Evolutionary conservation across 2,888 invertebrate genomes (phyloP), one percentile per base, ranked within the genome.

Genomic region (Andrena minutula): DNA sequence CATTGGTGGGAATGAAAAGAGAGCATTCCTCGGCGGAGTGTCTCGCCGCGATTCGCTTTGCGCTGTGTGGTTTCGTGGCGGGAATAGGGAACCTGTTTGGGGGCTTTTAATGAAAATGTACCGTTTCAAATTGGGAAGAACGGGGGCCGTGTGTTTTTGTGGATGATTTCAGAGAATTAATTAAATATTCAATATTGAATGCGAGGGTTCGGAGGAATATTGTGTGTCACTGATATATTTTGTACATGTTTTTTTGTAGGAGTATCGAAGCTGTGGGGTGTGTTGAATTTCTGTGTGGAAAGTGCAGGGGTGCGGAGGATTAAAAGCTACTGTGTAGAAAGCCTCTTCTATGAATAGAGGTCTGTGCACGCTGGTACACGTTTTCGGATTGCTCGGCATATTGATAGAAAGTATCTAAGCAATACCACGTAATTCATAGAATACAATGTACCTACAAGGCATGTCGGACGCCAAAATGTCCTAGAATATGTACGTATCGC

Each of bases 401-500:
- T 64, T 32, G 71, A 72, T 72, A 49, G 65, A 71, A 28, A 56
- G 47, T 41, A 68, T 87, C 64, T 75, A 86, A 85, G 87, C 87
- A 82, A 65, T 73, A 75, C 79, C 79, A 79, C 66, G 66, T 82
- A 87, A 79, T 79, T 80, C 76, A 86, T 71, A 83, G 78, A 83
- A 83, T 83, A 76, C 73, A 88, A 82, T 87, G 88, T 88, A 88
- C 89, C 86, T 89, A 89, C 86, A 82, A 81, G 83, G 79, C 81
- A 82, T 82, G 82, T 77, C 83, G 76, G 82, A 86, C 79, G 74
- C 76, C 86, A 82, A 84, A 75, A 85, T 94, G 92, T 92, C 91
- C 96, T 97, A 97, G 95, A 95, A 97, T 96, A 97, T 97, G 96
- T 97, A 97, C 94, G 97, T 97, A 96, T 97, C 96, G 95, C 97